Evolutionary conservation across 2,113 vertebrate species (phyloP).

Genomic region (Tragulus kanchil): DNA sequence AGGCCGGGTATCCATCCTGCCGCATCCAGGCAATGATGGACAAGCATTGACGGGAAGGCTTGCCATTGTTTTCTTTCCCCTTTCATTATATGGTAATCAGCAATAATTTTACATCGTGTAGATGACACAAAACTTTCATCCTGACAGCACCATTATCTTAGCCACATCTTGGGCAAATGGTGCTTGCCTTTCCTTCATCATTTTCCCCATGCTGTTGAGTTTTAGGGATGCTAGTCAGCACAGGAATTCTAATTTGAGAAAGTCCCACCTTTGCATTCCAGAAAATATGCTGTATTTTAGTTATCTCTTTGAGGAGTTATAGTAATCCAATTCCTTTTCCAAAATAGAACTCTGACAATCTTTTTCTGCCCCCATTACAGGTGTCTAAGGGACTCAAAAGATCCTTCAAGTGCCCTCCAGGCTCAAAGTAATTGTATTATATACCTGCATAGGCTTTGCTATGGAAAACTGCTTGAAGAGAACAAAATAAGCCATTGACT

Average conservation of each 20-base stretch:
- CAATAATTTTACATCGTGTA: constrained; percentile 54
- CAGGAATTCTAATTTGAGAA: constrained; percentile 40
- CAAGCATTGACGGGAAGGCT: constrained; percentile 38
- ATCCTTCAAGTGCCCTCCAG: background rate
- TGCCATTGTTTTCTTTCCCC: constrained; percentile 56
- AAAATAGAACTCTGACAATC: background rate
- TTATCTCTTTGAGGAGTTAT: background rate
- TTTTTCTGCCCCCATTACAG: background rate
- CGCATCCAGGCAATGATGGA: constrained; percentile 1
- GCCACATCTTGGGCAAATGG: constrained; percentile 52
- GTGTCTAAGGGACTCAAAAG: constrained; percentile 11
- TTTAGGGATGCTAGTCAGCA: background rate
- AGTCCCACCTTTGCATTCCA: background rate
- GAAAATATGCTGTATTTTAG: background rate
- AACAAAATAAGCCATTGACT: background rate
- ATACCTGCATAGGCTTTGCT: background rate
- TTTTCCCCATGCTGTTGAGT: background rate
- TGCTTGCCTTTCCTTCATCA: background rate
- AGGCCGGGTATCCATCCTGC: background rate
- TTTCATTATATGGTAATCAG: constrained; percentile 43
- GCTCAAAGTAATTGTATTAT: background rate
- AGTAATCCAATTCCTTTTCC: constrained; percentile 27
- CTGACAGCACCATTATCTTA: constrained; percentile 30
- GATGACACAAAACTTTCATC: constrained; percentile 41
- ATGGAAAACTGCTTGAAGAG: background rate